A percentile compares a stretch with the other conserved stretches of the same genome.
Conservation (phyloP, 1,140 invertebrate species). For the Cotesia typhae region DNA sequence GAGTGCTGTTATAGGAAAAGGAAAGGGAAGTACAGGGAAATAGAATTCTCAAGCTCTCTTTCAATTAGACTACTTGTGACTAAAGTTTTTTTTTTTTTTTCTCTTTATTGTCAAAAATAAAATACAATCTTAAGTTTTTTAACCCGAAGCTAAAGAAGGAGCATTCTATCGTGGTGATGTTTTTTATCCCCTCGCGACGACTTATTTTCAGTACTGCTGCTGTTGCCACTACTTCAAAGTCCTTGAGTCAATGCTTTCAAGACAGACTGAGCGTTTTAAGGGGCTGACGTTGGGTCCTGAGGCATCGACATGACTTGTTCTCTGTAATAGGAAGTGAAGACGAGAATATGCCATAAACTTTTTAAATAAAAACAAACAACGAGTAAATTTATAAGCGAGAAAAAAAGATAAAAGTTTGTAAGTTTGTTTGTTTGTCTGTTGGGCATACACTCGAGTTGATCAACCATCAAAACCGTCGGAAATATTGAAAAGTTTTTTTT, state of each 20-base stretch:
- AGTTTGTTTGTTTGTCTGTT: no score
- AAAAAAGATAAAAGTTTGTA: no score
- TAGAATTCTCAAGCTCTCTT: conserved; percentile 23
- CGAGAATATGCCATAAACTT: neutral
- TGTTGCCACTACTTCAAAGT: conserved; percentile 18
- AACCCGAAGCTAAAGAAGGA: conserved; percentile 19
- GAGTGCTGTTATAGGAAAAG: neutral
- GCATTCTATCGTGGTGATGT: conserved; percentile 5
- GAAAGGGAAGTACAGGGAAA: neutral
- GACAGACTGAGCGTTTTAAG: conserved; percentile 12
- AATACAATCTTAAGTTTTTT: conserved; percentile 24
- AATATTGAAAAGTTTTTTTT: neutral
- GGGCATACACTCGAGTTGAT: neutral
- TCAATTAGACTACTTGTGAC: conserved; percentile 26
- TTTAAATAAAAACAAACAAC: neutral
- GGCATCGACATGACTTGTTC: conserved; percentile 22
- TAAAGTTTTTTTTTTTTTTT: neutral
- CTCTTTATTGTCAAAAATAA: neutral
- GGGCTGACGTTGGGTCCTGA: conserved; percentile 1
- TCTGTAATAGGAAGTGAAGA: neutral
- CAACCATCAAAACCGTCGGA: neutral
- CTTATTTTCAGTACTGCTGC: neutral
- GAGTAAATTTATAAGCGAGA: neutral
- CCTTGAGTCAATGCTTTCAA: conserved; percentile 22
- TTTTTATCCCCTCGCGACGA: conserved; percentile 7